Evolutionary conservation across 2,113 vertebrate genomes (phyloP).

Genomic region (Cyanocitta stelleri): DNA sequence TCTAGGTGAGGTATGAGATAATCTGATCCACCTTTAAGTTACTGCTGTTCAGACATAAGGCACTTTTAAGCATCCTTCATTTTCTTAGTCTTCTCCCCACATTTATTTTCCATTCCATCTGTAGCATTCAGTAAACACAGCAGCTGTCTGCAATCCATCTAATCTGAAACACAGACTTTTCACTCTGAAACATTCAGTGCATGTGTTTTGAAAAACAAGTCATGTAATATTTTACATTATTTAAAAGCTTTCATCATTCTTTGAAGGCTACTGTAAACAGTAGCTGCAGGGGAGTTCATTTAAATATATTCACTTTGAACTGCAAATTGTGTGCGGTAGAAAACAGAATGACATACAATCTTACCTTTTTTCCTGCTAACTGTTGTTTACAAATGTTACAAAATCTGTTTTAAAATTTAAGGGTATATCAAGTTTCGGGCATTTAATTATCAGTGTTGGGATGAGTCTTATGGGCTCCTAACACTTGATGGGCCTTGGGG

Average conservation of each 20-base stretch:
- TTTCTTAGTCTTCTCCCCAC: neutral
- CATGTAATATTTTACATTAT: constrained; percentile 44
- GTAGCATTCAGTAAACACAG: constrained; percentile 8
- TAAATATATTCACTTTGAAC: constrained; percentile 67
- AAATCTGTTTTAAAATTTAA: constrained; percentile 31
- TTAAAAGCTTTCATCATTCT: constrained; percentile 57
- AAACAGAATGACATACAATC: constrained; percentile 54
- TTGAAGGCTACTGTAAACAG: constrained; percentile 61
- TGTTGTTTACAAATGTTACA: constrained; percentile 55
- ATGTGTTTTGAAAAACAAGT: constrained; percentile 33
- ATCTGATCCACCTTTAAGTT: neutral
- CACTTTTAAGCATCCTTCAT: neutral
- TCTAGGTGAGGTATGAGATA: neutral
- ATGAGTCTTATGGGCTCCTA: neutral
- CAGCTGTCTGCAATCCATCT: constrained; percentile 48
- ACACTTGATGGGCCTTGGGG: neutral
- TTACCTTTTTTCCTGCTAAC: constrained; percentile 52
- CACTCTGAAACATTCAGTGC: constrained; percentile 12
- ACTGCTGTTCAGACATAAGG: neutral
- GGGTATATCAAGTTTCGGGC: constrained; percentile 13
- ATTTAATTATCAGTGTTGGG: constrained; percentile 47
- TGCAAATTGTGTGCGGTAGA: constrained; percentile 48
- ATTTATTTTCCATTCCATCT: constrained; percentile 15
- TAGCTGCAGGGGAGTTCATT: constrained; percentile 54
- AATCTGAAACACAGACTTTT: constrained; percentile 20